These are phyloP conservation scores for Helicoverpa zea DNA, from an alignment of 1,140 invertebrate species.

Conservation along the genomic window DNA sequence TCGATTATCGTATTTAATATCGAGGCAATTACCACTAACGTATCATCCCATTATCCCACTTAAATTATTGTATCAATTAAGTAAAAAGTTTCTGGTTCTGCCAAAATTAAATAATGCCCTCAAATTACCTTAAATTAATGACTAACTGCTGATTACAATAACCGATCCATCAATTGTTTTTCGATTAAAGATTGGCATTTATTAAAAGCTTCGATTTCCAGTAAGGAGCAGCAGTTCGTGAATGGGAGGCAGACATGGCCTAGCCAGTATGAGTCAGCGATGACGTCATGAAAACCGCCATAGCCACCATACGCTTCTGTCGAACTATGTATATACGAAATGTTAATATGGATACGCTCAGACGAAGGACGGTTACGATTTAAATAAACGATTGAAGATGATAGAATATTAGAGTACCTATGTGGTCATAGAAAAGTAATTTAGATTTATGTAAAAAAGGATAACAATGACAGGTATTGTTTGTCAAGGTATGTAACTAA, in stretches of 20 bases:
- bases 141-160: not conserved
- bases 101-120: no score
- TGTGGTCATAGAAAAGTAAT: not conserved
- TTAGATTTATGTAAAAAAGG: not conserved
- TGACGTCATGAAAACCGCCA: constrained; percentile 52
- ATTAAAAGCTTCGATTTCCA: not conserved
- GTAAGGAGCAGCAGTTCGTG: constrained; percentile 48
- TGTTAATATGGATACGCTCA: constrained; percentile 32
- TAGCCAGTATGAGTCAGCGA: constrained; percentile 54
- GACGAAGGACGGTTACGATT: constrained; percentile 9
- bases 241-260: constrained; percentile 56
- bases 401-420: constrained; percentile 8
- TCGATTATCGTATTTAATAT: no score
- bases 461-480: not conserved
- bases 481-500: no score
- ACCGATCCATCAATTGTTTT: not conserved
- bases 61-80: no score
- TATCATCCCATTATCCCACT: no score
- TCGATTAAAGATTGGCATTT: no score
- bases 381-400: constrained; percentile 4
- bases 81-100: no score
- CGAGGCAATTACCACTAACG: no score
- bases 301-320: constrained; percentile 31
- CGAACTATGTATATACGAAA: constrained; percentile 8
- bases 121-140: constrained; percentile 3